phyloP scores from a whole-genome alignment of 1,140 invertebrate species.

The Rhysida immarginata region DNA sequence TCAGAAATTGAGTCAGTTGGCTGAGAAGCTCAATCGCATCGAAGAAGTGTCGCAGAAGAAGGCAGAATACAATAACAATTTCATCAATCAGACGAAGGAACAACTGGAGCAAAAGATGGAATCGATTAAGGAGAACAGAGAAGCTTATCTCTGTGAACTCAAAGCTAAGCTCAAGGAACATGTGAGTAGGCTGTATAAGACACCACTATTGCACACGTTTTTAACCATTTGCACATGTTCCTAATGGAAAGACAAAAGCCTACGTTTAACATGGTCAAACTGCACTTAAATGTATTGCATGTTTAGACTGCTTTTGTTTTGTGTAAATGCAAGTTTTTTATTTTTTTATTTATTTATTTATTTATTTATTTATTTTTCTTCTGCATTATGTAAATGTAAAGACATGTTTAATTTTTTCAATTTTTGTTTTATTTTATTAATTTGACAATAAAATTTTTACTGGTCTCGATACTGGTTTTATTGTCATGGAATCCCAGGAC shows the following conservation, averaged over 20 bases:
- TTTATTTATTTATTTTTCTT: not conserved
- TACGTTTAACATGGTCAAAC: too few relatives aligned
- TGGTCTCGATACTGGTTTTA: not conserved
- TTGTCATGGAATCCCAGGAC: not conserved
- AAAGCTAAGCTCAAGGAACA: slow-evolving; percentile 71
- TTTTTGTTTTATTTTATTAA: slow-evolving; percentile 4
- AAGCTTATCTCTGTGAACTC: slow-evolving; percentile 69
- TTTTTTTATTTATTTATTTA: not conserved
- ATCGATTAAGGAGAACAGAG: slow-evolving; percentile 65
- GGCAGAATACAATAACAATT: slow-evolving; percentile 65
- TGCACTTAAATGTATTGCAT: not conserved
- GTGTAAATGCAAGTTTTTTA: slow-evolving; percentile 1
- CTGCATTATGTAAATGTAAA: too few relatives aligned
- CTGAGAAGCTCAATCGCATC: slow-evolving; percentile 64
- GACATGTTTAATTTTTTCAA: not conserved
- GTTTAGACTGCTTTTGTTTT: slow-evolving; percentile 4
- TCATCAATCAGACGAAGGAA: slow-evolving; percentile 67
- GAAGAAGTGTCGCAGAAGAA: slow-evolving; percentile 78
- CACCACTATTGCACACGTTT: too few relatives aligned
- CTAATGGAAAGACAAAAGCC: too few relatives aligned
- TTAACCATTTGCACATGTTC: too few relatives aligned
- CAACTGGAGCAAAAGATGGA: slow-evolving; percentile 81
- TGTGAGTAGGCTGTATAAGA: slow-evolving; percentile 30
- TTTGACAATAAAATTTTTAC: not conserved
- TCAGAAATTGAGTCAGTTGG: slow-evolving; percentile 61